These are phyloP conservation scores for Pantherophis guttatus DNA, from an alignment of 2,113 vertebrate genomes.

Conservation along the genomic window DNA sequence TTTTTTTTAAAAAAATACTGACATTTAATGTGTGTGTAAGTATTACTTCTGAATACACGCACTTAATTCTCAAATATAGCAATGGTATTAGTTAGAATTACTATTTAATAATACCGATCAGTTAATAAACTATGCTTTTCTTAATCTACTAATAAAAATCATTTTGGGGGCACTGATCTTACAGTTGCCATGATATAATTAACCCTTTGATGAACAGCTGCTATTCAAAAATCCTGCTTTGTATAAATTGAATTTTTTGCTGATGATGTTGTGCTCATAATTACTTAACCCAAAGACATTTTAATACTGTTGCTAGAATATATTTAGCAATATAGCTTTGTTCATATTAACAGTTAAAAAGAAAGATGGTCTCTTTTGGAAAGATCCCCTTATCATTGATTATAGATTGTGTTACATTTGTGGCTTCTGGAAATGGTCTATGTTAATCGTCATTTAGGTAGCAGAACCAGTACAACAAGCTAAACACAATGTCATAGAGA, in stretches of 20 bases:
- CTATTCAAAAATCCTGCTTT: background rate
- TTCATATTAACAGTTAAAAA: background rate
- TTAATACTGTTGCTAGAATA: background rate
- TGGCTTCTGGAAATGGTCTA: background rate
- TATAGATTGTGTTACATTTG: background rate
- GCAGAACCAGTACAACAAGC: background rate
- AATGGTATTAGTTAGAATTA: background rate
- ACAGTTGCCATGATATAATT: background rate
- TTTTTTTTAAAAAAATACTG: background rate
- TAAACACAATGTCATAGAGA: background rate
- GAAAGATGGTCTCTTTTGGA: background rate
- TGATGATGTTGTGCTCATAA: background rate
- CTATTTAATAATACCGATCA: background rate
- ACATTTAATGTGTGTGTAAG: background rate
- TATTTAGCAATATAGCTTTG: background rate
- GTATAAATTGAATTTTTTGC: background rate
- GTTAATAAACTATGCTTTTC: background rate
- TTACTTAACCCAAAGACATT: background rate
- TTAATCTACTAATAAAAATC: background rate
- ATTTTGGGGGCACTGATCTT: background rate
- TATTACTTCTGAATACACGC: background rate
- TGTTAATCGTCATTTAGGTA: background rate
- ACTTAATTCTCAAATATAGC: background rate
- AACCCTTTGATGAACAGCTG: background rate
- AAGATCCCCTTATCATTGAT: background rate